Evolutionary conservation across 2,888 invertebrate genomes (phyloP), one percentile per base, ranked within the genome.

Genomic region (Minunthozetes semirufus): DNA sequence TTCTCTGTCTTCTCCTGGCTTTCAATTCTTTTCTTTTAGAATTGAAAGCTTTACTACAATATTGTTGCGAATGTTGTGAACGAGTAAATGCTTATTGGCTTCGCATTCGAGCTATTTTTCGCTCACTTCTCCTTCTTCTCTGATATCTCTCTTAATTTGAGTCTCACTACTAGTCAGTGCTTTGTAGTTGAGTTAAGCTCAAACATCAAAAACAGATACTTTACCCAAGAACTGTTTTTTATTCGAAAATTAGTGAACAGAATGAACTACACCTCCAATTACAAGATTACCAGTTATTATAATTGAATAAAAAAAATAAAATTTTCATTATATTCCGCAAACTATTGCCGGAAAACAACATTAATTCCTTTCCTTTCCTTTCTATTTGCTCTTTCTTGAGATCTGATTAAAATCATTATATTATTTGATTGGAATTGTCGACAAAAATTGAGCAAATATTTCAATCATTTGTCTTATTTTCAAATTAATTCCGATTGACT

Each of bases 211-310:
- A 56, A 25, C 25, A 25, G 56, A 56, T 56, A 56, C 53, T n/a
- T n/a, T 19, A 53, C 6, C 19, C 1, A 53, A 53, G 8, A 53
- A n/a, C 19, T 17, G 19, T 22, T 56, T 25, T 56, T 56, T 53
- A 22, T 56, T 56, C 25, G 25, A 56, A 25, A 56, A 56, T 56
- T 22, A 56, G 56, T 56, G 25, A 22, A 19, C n/a, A 25, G 5
- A 25, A 25, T 56, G 56, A 38, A 63, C n/a, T 33, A 33, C n/a
- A 63, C 63, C 38, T 63, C 38, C 63, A 63, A 63, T 63, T 63
- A 63, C 19, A 63, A 11, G 63, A 63, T 63, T 63, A 22, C 19
- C 6, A 59, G 15, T 22, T 59, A 59, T 59, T 59, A 17, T 48
- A 48, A 48, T 15, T 9, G 3, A 48, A 48, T 17, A 48, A 5